These are phyloP conservation scores for Dendronephthya gigantea DNA, from an alignment of 64 coral and sea anemone genomes.

Conservation along the genomic window DNA sequence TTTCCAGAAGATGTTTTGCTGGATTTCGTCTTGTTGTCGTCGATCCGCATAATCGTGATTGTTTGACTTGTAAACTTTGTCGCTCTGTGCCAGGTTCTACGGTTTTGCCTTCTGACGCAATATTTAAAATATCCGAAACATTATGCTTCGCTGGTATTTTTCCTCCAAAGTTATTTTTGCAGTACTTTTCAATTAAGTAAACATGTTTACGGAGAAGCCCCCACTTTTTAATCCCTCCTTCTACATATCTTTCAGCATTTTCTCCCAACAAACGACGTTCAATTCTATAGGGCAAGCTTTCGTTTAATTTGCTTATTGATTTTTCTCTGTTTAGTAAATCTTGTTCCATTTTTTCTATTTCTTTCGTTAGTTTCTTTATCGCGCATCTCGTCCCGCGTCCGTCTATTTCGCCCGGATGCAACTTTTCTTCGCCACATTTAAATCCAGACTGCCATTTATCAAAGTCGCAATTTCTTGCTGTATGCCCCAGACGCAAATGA, in stretches of 20 bases:
- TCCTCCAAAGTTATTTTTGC: slow-evolving; percentile 17
- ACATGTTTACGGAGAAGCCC: slow-evolving; percentile 18
- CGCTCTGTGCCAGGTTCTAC: no score
- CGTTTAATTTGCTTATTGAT: slow-evolving; percentile 33
- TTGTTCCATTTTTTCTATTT: no score
- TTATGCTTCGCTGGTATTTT: slow-evolving; percentile 6
- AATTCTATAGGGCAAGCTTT: slow-evolving; percentile 24
- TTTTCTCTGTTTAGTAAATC: no score
- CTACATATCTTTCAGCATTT: no score
- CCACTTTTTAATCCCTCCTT: slow-evolving; percentile 34
- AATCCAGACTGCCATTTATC: slow-evolving; percentile 16
- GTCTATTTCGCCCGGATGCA: slow-evolving; percentile 20
- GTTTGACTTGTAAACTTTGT: no score
- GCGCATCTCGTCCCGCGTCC: no score
- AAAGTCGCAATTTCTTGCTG: slow-evolving; percentile 30
- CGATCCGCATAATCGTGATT: background rate
- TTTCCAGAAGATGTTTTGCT: background rate
- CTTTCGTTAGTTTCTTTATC: no score
- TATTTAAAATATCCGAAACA: background rate
- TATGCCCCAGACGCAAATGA: slow-evolving; percentile 37
- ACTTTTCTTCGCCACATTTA: slow-evolving; percentile 38
- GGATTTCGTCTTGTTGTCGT: background rate
- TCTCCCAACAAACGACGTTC: slow-evolving; percentile 4
- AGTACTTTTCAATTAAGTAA: slow-evolving; percentile 35
- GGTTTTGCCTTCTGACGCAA: background rate